phyloP scores from a whole-genome alignment of 2,888 invertebrate genomes.

The Allophyes oxyacanthae region DNA sequence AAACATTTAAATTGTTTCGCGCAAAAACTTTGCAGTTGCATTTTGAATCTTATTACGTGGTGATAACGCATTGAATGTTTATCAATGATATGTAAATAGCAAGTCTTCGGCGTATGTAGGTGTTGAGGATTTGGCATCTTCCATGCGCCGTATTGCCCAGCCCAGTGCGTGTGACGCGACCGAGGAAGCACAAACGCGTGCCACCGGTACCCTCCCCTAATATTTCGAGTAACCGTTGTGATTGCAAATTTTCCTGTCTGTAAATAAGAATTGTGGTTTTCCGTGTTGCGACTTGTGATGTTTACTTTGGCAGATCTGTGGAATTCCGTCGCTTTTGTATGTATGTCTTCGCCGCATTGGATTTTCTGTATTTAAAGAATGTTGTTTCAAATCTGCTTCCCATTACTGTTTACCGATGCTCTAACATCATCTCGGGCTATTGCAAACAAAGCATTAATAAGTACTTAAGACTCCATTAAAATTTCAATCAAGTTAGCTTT shows the following conservation, averaged over 20 bases:
- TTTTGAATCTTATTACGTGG: constrained; percentile 44
- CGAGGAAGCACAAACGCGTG: constrained; percentile 35
- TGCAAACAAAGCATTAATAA: no score
- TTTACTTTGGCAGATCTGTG: constrained; percentile 58
- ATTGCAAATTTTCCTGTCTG: constrained; percentile 28
- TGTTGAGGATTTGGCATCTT: constrained; percentile 53
- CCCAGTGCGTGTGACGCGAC: constrained; percentile 47
- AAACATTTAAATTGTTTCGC: constrained; percentile 33
- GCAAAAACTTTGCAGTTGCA: constrained; percentile 38
- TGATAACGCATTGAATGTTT: constrained; percentile 36
- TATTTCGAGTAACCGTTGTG: constrained; percentile 34
- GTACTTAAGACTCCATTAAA: no score
- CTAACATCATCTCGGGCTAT: no score
- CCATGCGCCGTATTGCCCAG: constrained; percentile 22
- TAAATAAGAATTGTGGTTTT: constrained; percentile 47
- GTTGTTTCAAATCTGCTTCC: no score
- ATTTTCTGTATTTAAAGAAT: constrained; percentile 4
- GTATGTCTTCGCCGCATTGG: constrained; percentile 39
- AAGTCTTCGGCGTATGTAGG: constrained; percentile 31
- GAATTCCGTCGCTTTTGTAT: constrained; percentile 61
- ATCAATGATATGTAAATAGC: constrained; percentile 56
- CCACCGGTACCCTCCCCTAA: constrained; percentile 23
- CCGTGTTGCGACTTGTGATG: constrained; percentile 44
- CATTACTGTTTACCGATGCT: no score
- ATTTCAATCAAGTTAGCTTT: no score